Evolutionary conservation across 2,888 invertebrate genomes (phyloP), one percentile per base, ranked within the genome.

Genomic region (Prionchulus punctatus): DNA sequence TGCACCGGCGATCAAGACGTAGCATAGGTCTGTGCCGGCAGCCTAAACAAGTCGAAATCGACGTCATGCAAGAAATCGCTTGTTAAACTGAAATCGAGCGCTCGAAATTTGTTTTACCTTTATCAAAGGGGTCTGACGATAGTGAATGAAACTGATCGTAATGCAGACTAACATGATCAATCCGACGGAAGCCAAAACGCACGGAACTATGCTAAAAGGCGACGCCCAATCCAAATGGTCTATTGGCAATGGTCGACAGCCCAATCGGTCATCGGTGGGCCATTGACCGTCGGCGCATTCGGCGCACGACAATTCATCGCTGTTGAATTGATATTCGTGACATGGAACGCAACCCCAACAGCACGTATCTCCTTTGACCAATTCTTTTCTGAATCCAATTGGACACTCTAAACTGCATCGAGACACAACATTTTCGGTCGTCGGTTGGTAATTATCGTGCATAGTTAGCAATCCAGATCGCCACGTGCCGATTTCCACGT

Each of bases 1-100:
- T 62, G 84, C 80, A 2, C 84, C 83, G 57, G 76, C 73, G 4
- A 56, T 23, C 43, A 56, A 23, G 7, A 82, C 79, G 68, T 82
- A 83, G 69, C 82, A 83, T 2, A 84, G 74, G 67, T 84, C 84
- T 12, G 84, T 74, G 1, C 84, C 84, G 0, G 82, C 82, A 2
- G 84, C 84, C 77, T 36, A 18, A 36, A 36, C 12, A 36, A 18
- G 18, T 7, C 18, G 36, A 36, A 36, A 12, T 18, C 18, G 36
- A 36, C 36, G 36, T 36, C 12, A 18, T 7, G 12, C 36, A 36
- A 36, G 36, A 18, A 36, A 18, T 36, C 12, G 12, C 36, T n/a
- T n/a, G n/a, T n/a, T n/a, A n/a, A n/a, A n/a, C n/a, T n/a, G n/a
- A n/a, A n/a, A n/a, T n/a, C n/a, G n/a, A n/a, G n/a, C n/a, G n/a